Base-by-base conservation (phyloP, 2,888 invertebrate genomes). In the Calameuta filiformis region DNA sequence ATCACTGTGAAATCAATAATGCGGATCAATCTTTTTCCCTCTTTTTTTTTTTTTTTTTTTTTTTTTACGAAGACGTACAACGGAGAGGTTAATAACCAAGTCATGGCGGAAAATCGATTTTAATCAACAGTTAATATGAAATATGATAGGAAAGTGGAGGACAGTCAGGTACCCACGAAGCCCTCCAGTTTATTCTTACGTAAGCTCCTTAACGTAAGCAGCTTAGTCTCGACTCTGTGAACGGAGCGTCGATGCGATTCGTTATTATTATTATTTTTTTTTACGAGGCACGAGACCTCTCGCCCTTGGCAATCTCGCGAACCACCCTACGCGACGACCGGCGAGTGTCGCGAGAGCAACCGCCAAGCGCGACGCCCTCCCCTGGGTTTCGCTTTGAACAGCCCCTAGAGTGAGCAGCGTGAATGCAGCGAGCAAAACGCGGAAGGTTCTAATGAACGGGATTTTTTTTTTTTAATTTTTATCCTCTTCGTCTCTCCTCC, bases 51-150 rank as follows among this genome's bases (percentile, higher is more conserved):
- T 1, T 15, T 15, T 30, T 69, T 69, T 12, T n/a, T 11, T 12
- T n/a, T 35, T 35, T 35, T 35, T 15, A 33, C 11, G 71, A 69
- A 69, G 71, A 40, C 40, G 6, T 15, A 40, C 40, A 6, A 15
- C 40, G 6, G 6, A 30, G 71, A 31, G 9, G 31, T 71, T 71
- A 71, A 33, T 71, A 71, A 71, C 6, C 4, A 6, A 71, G 33
- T 34, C 71, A 12, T 34, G 31, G 30, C 71, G 69, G 79, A 82
- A 85, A 87, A 85, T 85, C 84, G 86, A 87, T 87, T 86, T 86
- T 85, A 86, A 88, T 89, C 86, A 87, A 81, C 81, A 82, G 82
- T 84, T 87, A 86, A 87, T 87, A 87, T 83, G 87, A 89, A 88
- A 88, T 86, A 87, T 84, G 85, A 88, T 86, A 84, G 85, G 83